Conservation (phyloP, 92 coral and sea anemone genomes). For the Bergia puertoricense region DNA sequence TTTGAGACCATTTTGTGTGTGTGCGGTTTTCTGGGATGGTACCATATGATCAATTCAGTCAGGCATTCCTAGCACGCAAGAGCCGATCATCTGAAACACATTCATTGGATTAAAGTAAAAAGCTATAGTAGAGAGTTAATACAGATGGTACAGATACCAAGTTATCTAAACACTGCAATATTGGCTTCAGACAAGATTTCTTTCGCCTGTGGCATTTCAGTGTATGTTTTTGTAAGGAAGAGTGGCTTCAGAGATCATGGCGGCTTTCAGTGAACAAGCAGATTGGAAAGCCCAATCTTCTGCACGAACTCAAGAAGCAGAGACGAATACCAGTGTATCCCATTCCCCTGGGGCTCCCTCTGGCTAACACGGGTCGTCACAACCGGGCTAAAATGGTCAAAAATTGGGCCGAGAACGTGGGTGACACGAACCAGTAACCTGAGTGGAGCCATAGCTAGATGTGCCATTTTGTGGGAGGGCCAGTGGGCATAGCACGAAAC, state of each 20-base stretch:
- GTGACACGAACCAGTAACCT: conserved; percentile 5
- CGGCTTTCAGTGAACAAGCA: conserved; percentile 2
- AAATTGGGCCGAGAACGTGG: conserved; percentile 23
- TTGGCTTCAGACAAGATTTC: too few relatives aligned
- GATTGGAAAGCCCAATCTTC: conserved; percentile 1
- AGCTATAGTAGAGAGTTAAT: too few relatives aligned
- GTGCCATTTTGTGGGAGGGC: conserved; percentile 37
- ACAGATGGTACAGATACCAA: too few relatives aligned
- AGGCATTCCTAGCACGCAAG: too few relatives aligned
- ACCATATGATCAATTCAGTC: too few relatives aligned
- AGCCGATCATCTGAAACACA: too few relatives aligned
- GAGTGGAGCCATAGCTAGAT: conserved; percentile 33
- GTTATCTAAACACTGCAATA: too few relatives aligned
- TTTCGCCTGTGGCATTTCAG: background rate
- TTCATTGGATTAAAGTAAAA: too few relatives aligned
- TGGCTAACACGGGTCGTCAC: background rate
- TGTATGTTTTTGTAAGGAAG: background rate
- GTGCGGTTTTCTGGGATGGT: too few relatives aligned
- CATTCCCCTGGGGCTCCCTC: background rate
- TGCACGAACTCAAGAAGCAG: background rate
- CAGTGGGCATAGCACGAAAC: conserved; percentile 41
- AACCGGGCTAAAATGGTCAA: conserved; percentile 3
- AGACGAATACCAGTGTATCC: conserved; percentile 25
- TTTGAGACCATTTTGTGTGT: too few relatives aligned
- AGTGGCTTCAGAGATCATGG: background rate